These are phyloP conservation scores for Callyntrura sp. DNA, from an alignment of 2,888 invertebrate genomes.

Conservation along the genomic window DNA sequence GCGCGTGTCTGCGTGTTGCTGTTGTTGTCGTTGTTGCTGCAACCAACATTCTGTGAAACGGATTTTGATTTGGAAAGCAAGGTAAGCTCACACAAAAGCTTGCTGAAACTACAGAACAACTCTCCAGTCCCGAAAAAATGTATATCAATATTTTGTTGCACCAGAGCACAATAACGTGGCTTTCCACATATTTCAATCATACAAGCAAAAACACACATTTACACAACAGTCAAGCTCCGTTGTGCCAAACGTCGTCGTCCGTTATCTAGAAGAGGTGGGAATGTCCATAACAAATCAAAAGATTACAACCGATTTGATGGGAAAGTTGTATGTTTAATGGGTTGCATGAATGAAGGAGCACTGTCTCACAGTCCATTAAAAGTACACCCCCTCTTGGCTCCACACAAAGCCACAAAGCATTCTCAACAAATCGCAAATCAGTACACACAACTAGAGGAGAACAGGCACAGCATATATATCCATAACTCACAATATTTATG, in stretches of 20 bases:
- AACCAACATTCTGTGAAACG: conserved; percentile 55
- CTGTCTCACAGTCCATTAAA: conserved; percentile 68
- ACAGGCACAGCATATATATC: background rate
- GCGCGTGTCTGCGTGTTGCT: conserved; percentile 73
- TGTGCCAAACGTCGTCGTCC: background rate
- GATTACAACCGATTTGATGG: conserved; percentile 72
- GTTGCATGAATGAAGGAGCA: conserved; percentile 64
- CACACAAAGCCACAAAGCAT: conserved; percentile 46
- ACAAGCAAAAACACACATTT: background rate
- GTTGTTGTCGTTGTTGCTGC: background rate
- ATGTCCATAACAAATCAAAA: conserved; percentile 74
- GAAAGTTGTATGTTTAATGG: conserved; percentile 74
- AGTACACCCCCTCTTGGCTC: conserved; percentile 26
- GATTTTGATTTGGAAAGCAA: conserved; percentile 20
- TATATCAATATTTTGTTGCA: background rate
- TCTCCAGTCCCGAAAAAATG: background rate
- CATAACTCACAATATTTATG: conserved; percentile 45
- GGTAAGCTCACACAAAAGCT: background rate
- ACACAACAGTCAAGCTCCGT: background rate
- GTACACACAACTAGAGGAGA: conserved; percentile 8
- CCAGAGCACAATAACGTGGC: background rate
- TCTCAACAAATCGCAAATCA: conserved; percentile 55
- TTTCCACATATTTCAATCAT: background rate
- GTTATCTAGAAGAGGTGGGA: conserved; percentile 75
- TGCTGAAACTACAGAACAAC: background rate